Evolutionary conservation across 2,113 vertebrate genomes (phyloP), one percentile per base, ranked within the genome.

Genomic region (Daphoenositta chrysoptera): DNA sequence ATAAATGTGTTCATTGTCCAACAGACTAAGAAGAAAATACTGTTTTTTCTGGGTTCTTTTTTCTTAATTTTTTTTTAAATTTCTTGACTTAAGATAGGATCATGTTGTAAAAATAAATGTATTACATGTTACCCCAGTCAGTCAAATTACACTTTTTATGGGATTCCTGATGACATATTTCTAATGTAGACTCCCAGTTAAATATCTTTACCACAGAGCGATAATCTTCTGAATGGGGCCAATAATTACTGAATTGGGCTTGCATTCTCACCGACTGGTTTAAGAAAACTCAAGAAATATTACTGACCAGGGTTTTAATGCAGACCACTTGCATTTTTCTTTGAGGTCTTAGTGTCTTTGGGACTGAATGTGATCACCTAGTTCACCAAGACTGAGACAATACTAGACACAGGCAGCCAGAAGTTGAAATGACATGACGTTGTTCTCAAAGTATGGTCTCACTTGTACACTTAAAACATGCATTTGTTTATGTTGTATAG

Each of bases 401-500:
- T 53, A 31, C 15, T 35, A 68, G 39, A 45, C 42, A 58, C 15
- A 70, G 44, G 15, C 75, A 94, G 69, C 13, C 37, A 57, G 56
- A 85, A 23, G 26, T 2, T 92, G 91, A 83, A 93, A 83, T 56
- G 56, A 61, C 42, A 56, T 77, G 63, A 58, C 0, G 1, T 45
- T 56, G n/a, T 57, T 84, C 66, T 64, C 48, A 61, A 79, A 86
- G 18, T 20, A n/a, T 89, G 75, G 31, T 66, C 64, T 95, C 53
- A 28, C 51, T 87, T 48, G 57, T 48, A 45, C 66, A 44, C 71
- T 90, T 91, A 83, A 80, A 97, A 21, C 68, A 72, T 23, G 16
- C 4, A 13, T 63, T 94, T 91, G 71, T 95, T 96, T 96, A 24
- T 92, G 69, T 93, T 96, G 72, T 54, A 64, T 40, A 64, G 42